Evolutionary conservation across 2,113 vertebrate species (phyloP), one percentile per base, ranked within the genome.

Genomic region (Mesitornis unicolor): DNA sequence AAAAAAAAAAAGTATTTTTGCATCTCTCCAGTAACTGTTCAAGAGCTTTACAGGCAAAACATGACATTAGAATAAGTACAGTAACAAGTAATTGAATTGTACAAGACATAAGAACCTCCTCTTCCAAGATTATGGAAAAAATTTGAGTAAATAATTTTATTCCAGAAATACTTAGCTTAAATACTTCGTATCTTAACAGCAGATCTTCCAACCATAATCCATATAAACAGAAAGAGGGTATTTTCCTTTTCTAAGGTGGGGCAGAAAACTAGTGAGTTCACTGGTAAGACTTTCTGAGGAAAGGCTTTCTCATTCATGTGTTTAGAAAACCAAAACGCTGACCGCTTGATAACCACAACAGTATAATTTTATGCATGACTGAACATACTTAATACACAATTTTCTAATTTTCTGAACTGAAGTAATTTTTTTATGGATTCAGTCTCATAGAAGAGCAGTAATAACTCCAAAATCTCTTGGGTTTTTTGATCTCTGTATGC

Each of bases 381-480:
- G 79, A 92, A 86, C 1, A 2, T 70, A 95, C 43, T 90, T 90
- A 92, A 94, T 84, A 93, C 56, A 71, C 76, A 86, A 89, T 92
- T 96, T 95, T 93, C 85, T 94, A 84, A 93, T 95, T 95, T 87
- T 94, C 92, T 93, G 90, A 78, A 79, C 91, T 45, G 22, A 74
- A 94, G 64, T 84, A 38, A 80, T n/a, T 81, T 93, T 90, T 97
- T 91, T 89, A 90, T 61, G 68, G 85, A 93, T 84, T 96, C 76
- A 87, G 88, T 63, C 95, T 81, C 60, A 74, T 4, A 91, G 59
- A 85, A 90, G 33, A 92, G 71, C 42, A 81, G 67, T 93, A 94
- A 64, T 76, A 90, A 84, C 71, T 93, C 71, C 38, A 74, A 51
- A 80, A 94, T 90, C 60, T 86, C 85, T 71, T 83, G 71, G 50